A percentile compares a stretch with the other conserved stretches of the same genome.
Evolutionary conservation across 2,888 invertebrate species (phyloP).

Genomic region (Coelinius sp.): DNA sequence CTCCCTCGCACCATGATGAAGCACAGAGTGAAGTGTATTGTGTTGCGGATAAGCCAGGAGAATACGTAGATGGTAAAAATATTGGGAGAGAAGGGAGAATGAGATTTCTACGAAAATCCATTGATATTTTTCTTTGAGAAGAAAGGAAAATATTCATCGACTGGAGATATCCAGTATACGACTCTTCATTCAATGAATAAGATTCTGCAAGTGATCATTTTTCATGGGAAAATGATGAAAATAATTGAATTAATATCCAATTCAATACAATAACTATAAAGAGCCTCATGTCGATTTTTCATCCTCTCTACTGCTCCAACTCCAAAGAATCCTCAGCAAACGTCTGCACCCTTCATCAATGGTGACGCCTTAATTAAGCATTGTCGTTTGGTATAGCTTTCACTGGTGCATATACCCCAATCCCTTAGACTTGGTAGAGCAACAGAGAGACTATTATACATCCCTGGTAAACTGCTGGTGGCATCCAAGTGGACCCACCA

Average conservation of each 20-base stretch:
- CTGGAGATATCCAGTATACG: slow-evolving; percentile 18
- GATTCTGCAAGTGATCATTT: too few species aligned
- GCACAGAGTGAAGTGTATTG: slow-evolving; percentile 28
- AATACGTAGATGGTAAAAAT: slow-evolving; percentile 8
- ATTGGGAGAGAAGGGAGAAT: background rate
- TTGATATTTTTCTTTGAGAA: slow-evolving; percentile 15
- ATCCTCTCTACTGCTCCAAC: slow-evolving; percentile 20
- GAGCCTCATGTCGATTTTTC: slow-evolving; percentile 28
- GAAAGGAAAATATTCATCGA: slow-evolving; percentile 27
- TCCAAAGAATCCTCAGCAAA: slow-evolving; percentile 15
- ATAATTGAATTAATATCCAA: too few species aligned
- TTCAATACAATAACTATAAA: too few species aligned
- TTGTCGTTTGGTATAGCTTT: slow-evolving; percentile 26
- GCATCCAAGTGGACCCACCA: slow-evolving; percentile 42
- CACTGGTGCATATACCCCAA: background rate
- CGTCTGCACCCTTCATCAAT: slow-evolving; percentile 36
- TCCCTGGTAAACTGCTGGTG: slow-evolving; percentile 40
- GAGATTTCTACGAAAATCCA: slow-evolving; percentile 35
- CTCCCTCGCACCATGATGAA: slow-evolving; percentile 34
- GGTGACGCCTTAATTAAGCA: slow-evolving; percentile 43
- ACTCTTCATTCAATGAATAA: slow-evolving; percentile 30
- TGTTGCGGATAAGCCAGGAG: slow-evolving; percentile 33
- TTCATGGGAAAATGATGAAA: too few species aligned
- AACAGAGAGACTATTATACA: slow-evolving; percentile 12
- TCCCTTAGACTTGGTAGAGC: slow-evolving; percentile 10